Evolutionary conservation across 2,888 invertebrate species (phyloP), one percentile per base, ranked within the genome.

Genomic region (Trachelus troglodyta): DNA sequence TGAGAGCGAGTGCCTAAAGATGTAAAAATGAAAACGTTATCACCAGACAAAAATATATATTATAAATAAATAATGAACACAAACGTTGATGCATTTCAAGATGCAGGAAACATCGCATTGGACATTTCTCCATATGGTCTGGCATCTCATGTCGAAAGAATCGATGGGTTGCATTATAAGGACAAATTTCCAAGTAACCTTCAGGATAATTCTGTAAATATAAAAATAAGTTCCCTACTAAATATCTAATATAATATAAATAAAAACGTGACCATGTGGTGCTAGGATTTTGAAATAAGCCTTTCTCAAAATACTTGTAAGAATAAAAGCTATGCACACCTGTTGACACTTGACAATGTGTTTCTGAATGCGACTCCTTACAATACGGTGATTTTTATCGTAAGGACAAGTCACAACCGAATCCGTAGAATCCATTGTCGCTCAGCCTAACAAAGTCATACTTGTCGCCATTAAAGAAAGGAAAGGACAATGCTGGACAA

Each of bases 291-390:
- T 56, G 56, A 23, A 56, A 56, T 0, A 56, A 56, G 56, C 23
- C 9, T 56, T 9, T 23, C 56, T 56, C 56, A 56, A 56, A 56
- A 56, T 23, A 56, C 9, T 56, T 56, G 56, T 23, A 71, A 35
- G 69, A 79, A 35, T 15, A 74, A 76, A 69, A 73, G 33, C 23
- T 74, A 77, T 56, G 77, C 71, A 79, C 86, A 91, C 91, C 84
- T 86, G 89, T 77, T 90, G 87, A 76, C 91, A 91, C 83, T 90
- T 91, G 0, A 90, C 80, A 35, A 92, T 82, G 76, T 92, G 91
- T 35, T 76, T 86, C 75, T 89, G 90, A 73, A 91, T 81, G 30
- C 90, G 86, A 23, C 88, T 87, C 33, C 69, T 79, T 12, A 86
- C 80, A 56, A 91, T 86, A 34, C 78, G 76, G 81, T 92, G 91